phyloP scores from a whole-genome alignment of 2,797 vertebrate genomes.

The Nothura maculosa region DNA sequence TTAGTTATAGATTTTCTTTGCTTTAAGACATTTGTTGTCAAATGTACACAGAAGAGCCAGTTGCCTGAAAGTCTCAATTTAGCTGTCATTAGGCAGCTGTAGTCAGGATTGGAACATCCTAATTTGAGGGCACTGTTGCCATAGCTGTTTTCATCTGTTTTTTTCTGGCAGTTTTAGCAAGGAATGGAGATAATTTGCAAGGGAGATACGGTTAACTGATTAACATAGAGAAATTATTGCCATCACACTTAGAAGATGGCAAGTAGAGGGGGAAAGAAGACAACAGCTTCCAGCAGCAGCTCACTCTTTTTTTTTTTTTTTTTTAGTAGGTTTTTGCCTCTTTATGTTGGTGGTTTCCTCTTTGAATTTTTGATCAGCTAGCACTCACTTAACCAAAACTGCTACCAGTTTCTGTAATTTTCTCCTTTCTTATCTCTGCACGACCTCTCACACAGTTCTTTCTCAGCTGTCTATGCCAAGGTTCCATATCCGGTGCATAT shows the following conservation, averaged over 20 bases:
- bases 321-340: neutral
- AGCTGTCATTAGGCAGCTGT: neutral
- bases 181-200: neutral
- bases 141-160: neutral
- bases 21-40: neutral
- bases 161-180: neutral
- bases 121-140: neutral
- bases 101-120: neutral
- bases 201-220: neutral
- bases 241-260: rapidly evolving
- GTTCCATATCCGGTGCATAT: neutral
- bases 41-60: neutral
- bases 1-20: neutral
- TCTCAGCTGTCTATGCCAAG: neutral
- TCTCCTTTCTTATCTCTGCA: neutral
- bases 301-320: too few relatives aligned
- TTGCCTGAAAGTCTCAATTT: neutral
- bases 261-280: too few relatives aligned
- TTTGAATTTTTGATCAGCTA: neutral
- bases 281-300: neutral
- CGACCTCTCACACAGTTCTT: neutral
- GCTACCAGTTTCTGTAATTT: neutral
- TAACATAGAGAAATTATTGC: neutral
- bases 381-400: rapidly evolving
- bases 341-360: rapidly evolving